Conservation (phyloP, 2,888 invertebrate species). For the Dyspetes luteomarginatus region DNA sequence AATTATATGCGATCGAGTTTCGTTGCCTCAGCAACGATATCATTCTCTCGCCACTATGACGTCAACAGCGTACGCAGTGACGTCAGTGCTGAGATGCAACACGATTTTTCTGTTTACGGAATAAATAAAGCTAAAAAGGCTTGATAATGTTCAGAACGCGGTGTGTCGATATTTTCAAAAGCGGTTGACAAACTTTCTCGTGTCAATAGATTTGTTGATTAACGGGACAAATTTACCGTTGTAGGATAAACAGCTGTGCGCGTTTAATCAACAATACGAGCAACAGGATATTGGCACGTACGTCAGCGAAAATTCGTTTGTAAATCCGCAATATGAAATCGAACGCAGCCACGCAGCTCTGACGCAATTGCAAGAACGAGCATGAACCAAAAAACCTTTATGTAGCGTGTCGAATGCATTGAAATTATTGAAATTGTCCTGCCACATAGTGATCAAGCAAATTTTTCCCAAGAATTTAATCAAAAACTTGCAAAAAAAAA, state of each 20-base stretch:
- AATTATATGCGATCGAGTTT: conserved; percentile 67
- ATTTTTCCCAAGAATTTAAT: too few species aligned
- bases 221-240: not conserved
- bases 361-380: conserved; percentile 30
- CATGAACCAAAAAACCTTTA: not conserved
- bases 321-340: not conserved
- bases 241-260: conserved; percentile 14
- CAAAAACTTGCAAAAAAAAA: too few species aligned
- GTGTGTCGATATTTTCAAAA: conserved; percentile 26
- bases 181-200: conserved; percentile 53
- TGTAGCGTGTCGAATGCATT: not conserved
- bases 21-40: conserved; percentile 72
- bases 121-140: conserved; percentile 72
- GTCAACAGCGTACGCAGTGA: conserved; percentile 76
- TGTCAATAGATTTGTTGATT: not conserved
- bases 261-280: conserved; percentile 37
- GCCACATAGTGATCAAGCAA: not conserved
- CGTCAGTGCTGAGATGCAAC: conserved; percentile 75
- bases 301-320: conserved; percentile 42
- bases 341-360: conserved; percentile 48
- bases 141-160: not conserved
- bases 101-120: conserved; percentile 72
- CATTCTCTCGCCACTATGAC: conserved; percentile 71
- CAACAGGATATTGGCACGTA: conserved; percentile 40
- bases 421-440: not conserved